A percentile compares a stretch with the other conserved stretches of the same genome.
Conservation (phyloP, 2,888 invertebrate genomes). For the Cheilosia vulpina region DNA sequence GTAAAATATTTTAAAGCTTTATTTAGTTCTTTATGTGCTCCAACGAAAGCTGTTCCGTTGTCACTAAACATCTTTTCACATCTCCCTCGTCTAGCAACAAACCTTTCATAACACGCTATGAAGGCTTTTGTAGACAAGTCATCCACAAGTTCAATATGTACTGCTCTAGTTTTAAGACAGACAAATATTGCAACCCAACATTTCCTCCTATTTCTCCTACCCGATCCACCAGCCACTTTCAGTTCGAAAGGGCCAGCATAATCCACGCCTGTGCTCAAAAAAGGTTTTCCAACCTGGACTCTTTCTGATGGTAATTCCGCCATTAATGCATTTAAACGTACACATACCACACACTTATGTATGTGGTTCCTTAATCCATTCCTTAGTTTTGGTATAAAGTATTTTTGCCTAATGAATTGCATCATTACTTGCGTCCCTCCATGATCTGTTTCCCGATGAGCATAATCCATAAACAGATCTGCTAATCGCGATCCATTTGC, state of each 20-base stretch:
- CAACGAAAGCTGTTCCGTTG: constrained; percentile 41
- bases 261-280: constrained; percentile 31
- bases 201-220: constrained; percentile 14
- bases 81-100: constrained; percentile 53
- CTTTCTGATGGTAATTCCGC: constrained; percentile 32
- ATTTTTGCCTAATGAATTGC: not conserved
- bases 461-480: not conserved
- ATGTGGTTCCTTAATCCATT: not conserved
- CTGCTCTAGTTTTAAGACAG: constrained; percentile 46
- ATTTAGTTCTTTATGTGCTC: constrained; percentile 9
- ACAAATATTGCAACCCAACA: constrained; percentile 45
- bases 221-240: constrained; percentile 12
- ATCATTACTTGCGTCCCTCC: not conserved
- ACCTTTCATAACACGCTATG: not conserved
- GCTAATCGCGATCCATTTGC: not conserved
- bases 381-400: not conserved
- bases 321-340: constrained; percentile 17
- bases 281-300: constrained; percentile 39
- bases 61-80: constrained; percentile 47
- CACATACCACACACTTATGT: not conserved
- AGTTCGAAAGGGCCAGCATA: constrained; percentile 38
- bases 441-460: not conserved
- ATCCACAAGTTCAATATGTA: constrained; percentile 32
- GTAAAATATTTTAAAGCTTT: not conserved
- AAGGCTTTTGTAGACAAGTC: constrained; percentile 9